A percentile compares a stretch with the other conserved stretches of the same genome.
Conservation (phyloP, 2,113 vertebrate genomes). For the Pipra filicauda region DNA sequence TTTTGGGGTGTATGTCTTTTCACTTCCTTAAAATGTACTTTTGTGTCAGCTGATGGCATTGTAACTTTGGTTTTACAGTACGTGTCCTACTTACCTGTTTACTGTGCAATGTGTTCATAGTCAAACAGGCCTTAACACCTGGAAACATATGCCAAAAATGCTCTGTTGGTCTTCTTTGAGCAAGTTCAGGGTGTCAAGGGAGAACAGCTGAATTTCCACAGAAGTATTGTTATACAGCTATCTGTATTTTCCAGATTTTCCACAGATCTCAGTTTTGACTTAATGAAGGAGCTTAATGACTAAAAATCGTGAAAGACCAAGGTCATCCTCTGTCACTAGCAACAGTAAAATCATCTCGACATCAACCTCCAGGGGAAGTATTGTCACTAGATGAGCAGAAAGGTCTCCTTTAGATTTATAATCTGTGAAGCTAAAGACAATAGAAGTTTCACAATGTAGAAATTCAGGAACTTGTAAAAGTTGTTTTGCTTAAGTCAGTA, state of each 20-base stretch:
- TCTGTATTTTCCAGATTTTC: background rate
- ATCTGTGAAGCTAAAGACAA: background rate
- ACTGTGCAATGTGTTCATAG: background rate
- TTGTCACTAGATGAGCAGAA: background rate
- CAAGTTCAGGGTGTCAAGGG: background rate
- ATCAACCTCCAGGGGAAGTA: background rate
- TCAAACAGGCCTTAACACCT: background rate
- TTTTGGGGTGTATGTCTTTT: background rate
- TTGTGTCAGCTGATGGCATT: background rate
- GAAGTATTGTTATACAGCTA: background rate
- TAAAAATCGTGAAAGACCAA: background rate
- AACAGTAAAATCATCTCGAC: background rate
- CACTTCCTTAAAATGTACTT: background rate
- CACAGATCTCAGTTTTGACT: background rate
- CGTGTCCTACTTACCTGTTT: background rate
- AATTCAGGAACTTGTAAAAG: background rate
- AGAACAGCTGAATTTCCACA: background rate
- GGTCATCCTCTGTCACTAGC: background rate
- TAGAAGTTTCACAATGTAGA: background rate
- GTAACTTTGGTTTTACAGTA: background rate
- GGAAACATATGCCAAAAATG: background rate
- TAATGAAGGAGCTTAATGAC: background rate
- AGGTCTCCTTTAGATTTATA: background rate
- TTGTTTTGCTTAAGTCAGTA: background rate
- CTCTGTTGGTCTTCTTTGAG: background rate